Percentiles rank a stretch among this genome's conserved stretches.
Evolutionary conservation across 2,888 invertebrate species (phyloP).

Genomic region (Tenthredo distinguenda): DNA sequence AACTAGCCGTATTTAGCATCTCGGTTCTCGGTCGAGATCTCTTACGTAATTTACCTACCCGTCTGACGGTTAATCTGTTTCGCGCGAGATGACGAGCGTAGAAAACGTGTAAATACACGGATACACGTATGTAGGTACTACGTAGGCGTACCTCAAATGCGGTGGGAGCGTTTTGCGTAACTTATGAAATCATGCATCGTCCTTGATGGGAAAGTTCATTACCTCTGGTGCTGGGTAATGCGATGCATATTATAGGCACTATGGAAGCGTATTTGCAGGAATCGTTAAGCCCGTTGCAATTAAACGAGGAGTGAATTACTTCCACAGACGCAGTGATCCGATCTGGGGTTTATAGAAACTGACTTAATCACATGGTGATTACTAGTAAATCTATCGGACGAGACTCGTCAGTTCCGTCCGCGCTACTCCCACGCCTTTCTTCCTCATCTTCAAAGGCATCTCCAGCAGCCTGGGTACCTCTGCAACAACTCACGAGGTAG

Average conservation of each 20-base stretch:
- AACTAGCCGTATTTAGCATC: slow-evolving; percentile 16
- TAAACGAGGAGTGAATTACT: slow-evolving; percentile 11
- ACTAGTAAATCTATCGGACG: slow-evolving; percentile 30
- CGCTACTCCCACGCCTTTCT: slow-evolving; percentile 33
- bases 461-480: neutral
- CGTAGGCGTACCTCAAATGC: neutral
- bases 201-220: slow-evolving; percentile 77
- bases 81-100: neutral
- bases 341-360: neutral
- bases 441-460: slow-evolving; percentile 25
- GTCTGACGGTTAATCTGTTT: slow-evolving; percentile 31
- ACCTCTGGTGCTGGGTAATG: slow-evolving; percentile 60
- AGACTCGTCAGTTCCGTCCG: slow-evolving; percentile 18
- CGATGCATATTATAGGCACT: neutral
- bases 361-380: slow-evolving; percentile 38
- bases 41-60: slow-evolving; percentile 8
- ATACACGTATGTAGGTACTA: neutral
- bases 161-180: neutral
- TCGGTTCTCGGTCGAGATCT: neutral
- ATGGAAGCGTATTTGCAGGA: neutral
- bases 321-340: neutral
- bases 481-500: neutral
- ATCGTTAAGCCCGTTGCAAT: slow-evolving; percentile 2
- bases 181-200: slow-evolving; percentile 75
- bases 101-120: neutral